Conservation (phyloP, 2,888 invertebrate genomes). For the Apamea crenata region DNA sequence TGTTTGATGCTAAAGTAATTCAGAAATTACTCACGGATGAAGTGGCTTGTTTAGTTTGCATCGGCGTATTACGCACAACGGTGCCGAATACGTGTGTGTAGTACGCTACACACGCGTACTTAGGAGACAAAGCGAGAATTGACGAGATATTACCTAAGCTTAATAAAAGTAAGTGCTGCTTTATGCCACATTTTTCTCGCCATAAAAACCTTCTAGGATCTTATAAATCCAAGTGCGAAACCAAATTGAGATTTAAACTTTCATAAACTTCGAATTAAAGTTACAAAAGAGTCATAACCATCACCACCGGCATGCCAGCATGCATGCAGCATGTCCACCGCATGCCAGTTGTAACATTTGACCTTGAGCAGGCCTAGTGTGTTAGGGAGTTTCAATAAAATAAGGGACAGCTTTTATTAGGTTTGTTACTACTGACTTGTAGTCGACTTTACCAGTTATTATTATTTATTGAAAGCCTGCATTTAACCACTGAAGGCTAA, state of each 20-base stretch:
- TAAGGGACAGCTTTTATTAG: neutral
- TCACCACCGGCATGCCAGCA: too few species aligned
- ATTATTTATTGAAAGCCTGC: neutral
- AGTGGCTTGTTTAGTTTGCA: slow-evolving; percentile 7
- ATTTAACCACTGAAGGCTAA: neutral
- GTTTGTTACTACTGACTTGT: too few species aligned
- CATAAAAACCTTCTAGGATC: neutral
- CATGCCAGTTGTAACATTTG: neutral
- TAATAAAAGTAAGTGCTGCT: neutral
- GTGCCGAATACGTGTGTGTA: too few species aligned
- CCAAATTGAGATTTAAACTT: neutral
- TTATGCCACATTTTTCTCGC: too few species aligned
- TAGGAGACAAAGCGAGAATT: neutral
- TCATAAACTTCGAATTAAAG: neutral
- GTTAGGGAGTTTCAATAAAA: neutral
- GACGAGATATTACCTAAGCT: neutral
- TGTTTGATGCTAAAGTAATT: slow-evolving; percentile 24
- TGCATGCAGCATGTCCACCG: too few species aligned
- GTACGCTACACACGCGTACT: neutral
- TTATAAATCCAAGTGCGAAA: neutral
- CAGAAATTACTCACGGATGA: slow-evolving; percentile 24
- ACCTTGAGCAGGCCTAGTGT: neutral
- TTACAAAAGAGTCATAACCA: neutral
- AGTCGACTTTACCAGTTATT: too few species aligned
- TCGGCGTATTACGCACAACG: neutral